Conservation (phyloP, 2,113 vertebrate species). For the Macaca nemestrina region DNA sequence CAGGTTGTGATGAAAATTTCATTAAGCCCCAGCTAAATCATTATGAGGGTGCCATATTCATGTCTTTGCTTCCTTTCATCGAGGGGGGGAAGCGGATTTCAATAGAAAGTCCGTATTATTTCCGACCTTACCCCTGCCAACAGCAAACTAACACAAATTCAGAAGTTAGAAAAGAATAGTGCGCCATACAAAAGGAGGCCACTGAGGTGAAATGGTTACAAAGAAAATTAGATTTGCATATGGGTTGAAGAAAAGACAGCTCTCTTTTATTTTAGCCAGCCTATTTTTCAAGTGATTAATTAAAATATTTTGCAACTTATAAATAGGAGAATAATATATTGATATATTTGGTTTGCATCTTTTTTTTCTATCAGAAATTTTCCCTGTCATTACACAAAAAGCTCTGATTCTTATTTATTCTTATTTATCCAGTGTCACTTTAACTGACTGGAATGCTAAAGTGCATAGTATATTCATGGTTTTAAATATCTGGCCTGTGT, state of each 20-base stretch:
- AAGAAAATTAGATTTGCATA: conserved; percentile 75
- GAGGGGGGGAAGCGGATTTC: conserved; percentile 54
- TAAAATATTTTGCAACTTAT: conserved; percentile 28
- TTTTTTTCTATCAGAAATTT: neutral
- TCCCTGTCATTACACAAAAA: neutral
- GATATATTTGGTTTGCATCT: neutral
- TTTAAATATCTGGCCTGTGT: neutral
- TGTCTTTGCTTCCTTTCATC: conserved; percentile 83
- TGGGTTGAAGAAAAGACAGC: conserved; percentile 59
- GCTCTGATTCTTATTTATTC: neutral
- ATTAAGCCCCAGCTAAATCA: conserved; percentile 96
- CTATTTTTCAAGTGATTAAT: conserved; percentile 60
- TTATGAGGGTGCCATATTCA: conserved; percentile 96
- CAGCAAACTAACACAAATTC: conserved; percentile 79
- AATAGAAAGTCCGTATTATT: conserved; percentile 75
- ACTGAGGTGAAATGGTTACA: conserved; percentile 75
- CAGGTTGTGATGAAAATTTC: conserved; percentile 99
- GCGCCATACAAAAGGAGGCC: conserved; percentile 74
- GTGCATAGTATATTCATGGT: neutral
- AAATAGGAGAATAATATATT: neutral
- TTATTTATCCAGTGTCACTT: neutral
- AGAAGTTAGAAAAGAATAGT: conserved; percentile 80
- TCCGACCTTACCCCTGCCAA: conserved; percentile 66
- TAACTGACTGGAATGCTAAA: neutral
- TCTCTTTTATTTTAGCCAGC: conserved; percentile 59